Conservation (phyloP, 2,113 vertebrate genomes). For the Myanophis thanlyinensis region DNA sequence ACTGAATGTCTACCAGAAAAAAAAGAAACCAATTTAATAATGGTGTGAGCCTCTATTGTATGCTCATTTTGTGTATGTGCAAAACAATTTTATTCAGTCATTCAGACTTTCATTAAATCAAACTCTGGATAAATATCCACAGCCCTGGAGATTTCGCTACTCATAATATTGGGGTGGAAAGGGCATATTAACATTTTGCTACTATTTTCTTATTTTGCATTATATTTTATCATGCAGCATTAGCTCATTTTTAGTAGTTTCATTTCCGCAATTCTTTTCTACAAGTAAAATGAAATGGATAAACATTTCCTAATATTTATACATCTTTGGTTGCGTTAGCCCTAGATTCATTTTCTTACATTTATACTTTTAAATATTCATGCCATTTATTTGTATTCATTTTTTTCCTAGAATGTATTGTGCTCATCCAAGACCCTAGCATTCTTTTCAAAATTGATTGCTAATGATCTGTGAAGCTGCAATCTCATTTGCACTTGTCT, state of each 20-base stretch:
- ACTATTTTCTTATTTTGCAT: neutral
- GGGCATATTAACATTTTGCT: neutral
- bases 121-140: neutral
- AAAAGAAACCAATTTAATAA: neutral
- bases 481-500: neutral
- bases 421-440: neutral
- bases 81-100: neutral
- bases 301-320: neutral
- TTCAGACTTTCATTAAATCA: neutral
- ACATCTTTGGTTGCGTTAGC: neutral
- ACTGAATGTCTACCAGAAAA: neutral
- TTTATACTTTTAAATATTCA: neutral
- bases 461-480: neutral
- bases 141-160: neutral
- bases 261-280: neutral
- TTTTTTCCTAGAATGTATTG: neutral
- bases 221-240: neutral
- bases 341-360: neutral
- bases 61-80: neutral
- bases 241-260: neutral
- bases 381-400: neutral
- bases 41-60: neutral
- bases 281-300: neutral
- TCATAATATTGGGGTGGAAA: neutral
- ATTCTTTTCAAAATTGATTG: neutral